phyloP scores from a whole-genome alignment of 1,140 invertebrate genomes.

The Saccostrea echinata region DNA sequence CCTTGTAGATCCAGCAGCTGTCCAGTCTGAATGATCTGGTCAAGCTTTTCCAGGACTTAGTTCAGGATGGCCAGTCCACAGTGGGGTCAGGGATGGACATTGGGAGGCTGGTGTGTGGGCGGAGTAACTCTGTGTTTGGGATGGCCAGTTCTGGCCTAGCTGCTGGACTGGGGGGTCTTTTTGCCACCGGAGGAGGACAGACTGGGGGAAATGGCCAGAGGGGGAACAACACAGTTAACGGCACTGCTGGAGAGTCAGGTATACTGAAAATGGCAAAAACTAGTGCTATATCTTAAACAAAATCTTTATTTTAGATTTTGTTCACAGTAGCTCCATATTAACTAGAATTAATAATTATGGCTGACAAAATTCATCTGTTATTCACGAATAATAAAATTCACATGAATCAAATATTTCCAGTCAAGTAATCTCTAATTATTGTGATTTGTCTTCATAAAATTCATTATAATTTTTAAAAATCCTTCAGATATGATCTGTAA shows the following conservation, averaged over 20 bases:
- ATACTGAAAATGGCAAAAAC: background rate
- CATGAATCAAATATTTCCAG: too few relatives aligned
- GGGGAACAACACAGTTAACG: background rate
- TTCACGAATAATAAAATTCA: too few relatives aligned
- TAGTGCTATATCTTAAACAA: too few relatives aligned
- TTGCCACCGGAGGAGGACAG: background rate
- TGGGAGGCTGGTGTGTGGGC: background rate
- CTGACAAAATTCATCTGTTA: too few relatives aligned
- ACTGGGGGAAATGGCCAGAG: background rate
- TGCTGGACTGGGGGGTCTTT: background rate
- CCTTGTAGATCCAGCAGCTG: background rate
- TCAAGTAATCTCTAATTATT: too few relatives aligned
- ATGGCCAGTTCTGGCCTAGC: background rate
- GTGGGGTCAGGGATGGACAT: constrained; percentile 1
- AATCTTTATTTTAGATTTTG: too few relatives aligned
- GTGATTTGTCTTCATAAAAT: too few relatives aligned
- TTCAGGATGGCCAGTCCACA: background rate
- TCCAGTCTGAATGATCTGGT: background rate
- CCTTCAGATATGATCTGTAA: background rate
- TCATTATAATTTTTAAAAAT: too few relatives aligned
- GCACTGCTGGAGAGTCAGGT: background rate
- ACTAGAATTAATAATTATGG: too few relatives aligned
- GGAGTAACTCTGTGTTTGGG: constrained; percentile 12
- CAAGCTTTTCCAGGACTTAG: background rate
- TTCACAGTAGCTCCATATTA: too few relatives aligned